These are phyloP conservation scores for Megaceryle alcyon DNA, from an alignment of 2,797 vertebrate species.

Conservation along the genomic window DNA sequence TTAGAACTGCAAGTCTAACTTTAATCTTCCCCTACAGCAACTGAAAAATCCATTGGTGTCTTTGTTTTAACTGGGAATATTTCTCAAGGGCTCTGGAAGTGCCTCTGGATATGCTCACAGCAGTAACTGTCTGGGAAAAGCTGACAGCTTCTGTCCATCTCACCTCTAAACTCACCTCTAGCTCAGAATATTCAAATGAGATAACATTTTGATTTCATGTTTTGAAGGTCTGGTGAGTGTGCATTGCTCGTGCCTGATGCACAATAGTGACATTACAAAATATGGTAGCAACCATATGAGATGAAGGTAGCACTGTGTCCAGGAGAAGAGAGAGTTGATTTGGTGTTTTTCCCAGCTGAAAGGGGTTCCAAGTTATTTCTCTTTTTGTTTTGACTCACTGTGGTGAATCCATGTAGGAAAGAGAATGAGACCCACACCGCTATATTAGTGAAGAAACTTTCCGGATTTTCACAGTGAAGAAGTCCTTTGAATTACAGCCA, in stretches of 20 bases:
- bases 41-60: background rate
- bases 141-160: background rate
- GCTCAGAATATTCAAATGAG: background rate
- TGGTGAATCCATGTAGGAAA: background rate
- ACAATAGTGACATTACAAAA: background rate
- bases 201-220: background rate
- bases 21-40: background rate
- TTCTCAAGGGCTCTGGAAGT: background rate
- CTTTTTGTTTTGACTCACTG: background rate
- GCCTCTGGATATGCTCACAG: background rate
- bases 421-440: background rate
- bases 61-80: background rate
- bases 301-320: background rate
- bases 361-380: background rate
- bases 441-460: background rate
- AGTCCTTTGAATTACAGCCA: background rate
- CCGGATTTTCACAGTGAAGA: background rate
- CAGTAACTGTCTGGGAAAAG: background rate
- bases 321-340: background rate
- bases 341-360: background rate
- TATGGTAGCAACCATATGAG: background rate
- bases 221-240: background rate
- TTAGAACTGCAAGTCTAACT: background rate
- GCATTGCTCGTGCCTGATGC: background rate
- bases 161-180: background rate